Evolutionary conservation across 2,797 vertebrate species (phyloP).

Genomic region (Rhabdomys pumilio): DNA sequence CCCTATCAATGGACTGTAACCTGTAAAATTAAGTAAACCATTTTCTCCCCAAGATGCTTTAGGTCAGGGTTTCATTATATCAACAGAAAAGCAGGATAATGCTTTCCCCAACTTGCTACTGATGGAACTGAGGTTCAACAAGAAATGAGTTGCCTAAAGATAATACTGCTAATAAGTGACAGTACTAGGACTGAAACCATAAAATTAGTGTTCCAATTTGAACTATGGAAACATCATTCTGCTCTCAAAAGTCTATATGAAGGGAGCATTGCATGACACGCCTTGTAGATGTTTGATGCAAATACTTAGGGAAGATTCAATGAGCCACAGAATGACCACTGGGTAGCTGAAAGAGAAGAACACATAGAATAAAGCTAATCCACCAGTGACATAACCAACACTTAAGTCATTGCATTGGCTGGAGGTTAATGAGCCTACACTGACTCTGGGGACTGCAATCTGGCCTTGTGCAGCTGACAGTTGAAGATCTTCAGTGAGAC

Average conservation of each 20-base stretch:
- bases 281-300: not conserved
- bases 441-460: not conserved
- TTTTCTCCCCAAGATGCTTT: not conserved
- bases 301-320: slow-evolving; percentile 6
- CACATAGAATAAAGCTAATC: not conserved
- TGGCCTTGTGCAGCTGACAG: slow-evolving; percentile 32
- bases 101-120: not conserved
- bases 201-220: not conserved
- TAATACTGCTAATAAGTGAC: not conserved
- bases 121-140: not conserved
- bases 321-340: slow-evolving; percentile 50
- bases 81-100: not conserved
- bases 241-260: not conserved
- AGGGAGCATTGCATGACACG: not conserved
- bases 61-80: not conserved
- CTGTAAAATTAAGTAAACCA: not conserved
- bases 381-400: slow-evolving; percentile 30
- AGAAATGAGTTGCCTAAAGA: not conserved
- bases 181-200: not conserved
- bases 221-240: not conserved
- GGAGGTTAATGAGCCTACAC: slow-evolving; percentile 3
- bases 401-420: slow-evolving; percentile 52
- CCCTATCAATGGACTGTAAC: not conserved
- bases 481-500: slow-evolving; percentile 5
- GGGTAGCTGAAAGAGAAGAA: slow-evolving; percentile 14